Evolutionary conservation across 1,140 invertebrate species (phyloP).

Genomic region (honey bee (Apis mellifera)): DNA sequence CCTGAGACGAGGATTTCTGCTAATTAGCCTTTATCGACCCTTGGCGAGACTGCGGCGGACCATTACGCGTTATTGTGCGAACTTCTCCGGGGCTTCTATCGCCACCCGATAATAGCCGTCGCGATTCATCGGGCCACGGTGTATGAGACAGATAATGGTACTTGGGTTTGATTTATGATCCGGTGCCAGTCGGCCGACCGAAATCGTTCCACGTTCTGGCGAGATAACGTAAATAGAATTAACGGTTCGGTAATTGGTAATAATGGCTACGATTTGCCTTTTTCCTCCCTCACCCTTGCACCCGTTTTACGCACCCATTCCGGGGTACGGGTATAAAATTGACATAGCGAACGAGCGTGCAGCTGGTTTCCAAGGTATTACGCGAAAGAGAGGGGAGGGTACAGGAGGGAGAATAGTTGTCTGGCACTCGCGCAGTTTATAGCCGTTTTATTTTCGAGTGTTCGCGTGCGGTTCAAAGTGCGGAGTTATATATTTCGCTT

Average conservation of each 20-base stretch:
- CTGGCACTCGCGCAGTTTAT: not conserved
- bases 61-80: slow-evolving; percentile 54
- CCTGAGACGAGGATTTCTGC: slow-evolving; percentile 48
- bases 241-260: slow-evolving; percentile 49
- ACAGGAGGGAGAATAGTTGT: not conserved
- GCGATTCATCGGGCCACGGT: slow-evolving; percentile 46
- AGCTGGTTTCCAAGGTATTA: not conserved
- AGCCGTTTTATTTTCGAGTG: too few species aligned
- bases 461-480: not conserved
- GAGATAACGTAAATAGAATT: slow-evolving; percentile 56
- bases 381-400: too few species aligned
- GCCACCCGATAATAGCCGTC: slow-evolving; percentile 32
- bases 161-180: slow-evolving; percentile 37
- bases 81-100: slow-evolving; percentile 42
- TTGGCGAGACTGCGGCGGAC: slow-evolving; percentile 36
- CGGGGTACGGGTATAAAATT: not conserved
- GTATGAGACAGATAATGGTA: slow-evolving; percentile 46
- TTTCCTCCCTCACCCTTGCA: not conserved
- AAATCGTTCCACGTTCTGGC: slow-evolving; percentile 47
- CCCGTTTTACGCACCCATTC: not conserved
- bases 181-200: slow-evolving; percentile 7
- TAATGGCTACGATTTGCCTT: slow-evolving; percentile 23
- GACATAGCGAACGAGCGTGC: not conserved
- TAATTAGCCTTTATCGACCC: slow-evolving; percentile 54
- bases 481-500: not conserved